Conservation (phyloP, 2,797 vertebrate genomes). For the Crenichthys baileyi region DNA sequence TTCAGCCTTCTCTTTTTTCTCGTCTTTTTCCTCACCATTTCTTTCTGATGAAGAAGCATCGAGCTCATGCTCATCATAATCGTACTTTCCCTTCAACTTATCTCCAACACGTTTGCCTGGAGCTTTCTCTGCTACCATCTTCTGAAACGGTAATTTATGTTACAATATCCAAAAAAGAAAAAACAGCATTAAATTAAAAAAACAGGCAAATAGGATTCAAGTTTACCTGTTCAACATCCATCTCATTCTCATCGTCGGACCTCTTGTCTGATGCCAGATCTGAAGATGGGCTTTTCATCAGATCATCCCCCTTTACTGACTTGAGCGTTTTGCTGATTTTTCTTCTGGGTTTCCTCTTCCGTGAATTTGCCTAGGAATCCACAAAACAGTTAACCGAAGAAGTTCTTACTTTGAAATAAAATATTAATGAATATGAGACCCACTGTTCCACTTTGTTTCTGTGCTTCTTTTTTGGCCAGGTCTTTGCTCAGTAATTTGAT, state of each 20-base stretch:
- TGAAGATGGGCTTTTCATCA: constrained; percentile 91
- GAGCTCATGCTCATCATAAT: constrained; percentile 63
- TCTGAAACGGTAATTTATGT: constrained; percentile 64
- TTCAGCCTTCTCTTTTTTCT: constrained; percentile 86
- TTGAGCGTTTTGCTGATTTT: constrained; percentile 92
- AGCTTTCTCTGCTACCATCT: constrained; percentile 81
- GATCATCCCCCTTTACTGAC: constrained; percentile 87
- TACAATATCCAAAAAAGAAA: neutral
- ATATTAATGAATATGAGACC: constrained; percentile 49
- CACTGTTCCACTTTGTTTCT: constrained; percentile 90
- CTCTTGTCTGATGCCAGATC: constrained; percentile 90
- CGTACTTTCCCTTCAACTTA: constrained; percentile 77
- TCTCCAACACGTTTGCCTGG: constrained; percentile 84
- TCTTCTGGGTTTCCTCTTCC: constrained; percentile 89
- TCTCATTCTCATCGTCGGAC: constrained; percentile 90
- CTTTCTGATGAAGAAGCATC: constrained; percentile 79
- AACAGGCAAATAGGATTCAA: neutral
- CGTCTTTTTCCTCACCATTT: constrained; percentile 85
- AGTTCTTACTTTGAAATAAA: neutral
- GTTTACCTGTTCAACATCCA: constrained; percentile 81
- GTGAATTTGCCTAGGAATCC: constrained; percentile 86
- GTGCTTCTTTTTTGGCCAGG: constrained; percentile 93
- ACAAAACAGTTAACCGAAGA: neutral
- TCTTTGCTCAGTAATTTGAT: constrained; percentile 98
- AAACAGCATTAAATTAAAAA: neutral